Evolutionary conservation across 2,113 vertebrate genomes (phyloP), one percentile per base, ranked within the genome.

Genomic region (Labrus mixtus): DNA sequence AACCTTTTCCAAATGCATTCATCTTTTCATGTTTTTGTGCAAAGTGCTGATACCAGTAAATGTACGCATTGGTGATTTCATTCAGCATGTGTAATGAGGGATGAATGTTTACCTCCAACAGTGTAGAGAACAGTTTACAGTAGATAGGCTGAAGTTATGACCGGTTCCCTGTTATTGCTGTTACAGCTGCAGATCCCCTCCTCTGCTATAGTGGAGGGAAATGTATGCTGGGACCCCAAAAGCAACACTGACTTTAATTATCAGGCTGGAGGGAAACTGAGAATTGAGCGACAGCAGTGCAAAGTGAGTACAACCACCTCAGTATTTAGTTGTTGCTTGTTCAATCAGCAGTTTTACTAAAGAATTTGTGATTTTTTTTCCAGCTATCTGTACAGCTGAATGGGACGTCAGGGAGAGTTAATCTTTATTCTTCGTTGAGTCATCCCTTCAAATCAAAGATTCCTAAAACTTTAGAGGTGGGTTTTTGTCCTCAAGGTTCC

Each of bases 141-240:
- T 71, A 53, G 36, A 77, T 43, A 64, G 39, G 25, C 29, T 43
- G 50, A 78, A 66, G 23, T 0, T 73, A 22, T 75, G 65, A 69
- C 45, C 48, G 17, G 22, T 22, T 63, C n/a, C 29, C 39, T 87
- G 75, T 80, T 17, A 51, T 87, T 89, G 87, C 63, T 88, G 77
- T 87, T 87, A 60, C 87, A 97, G 95, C 63, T 95, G 71, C 84
- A 87, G 23, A 75, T 95, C 78, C 95, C 95, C 25, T 91, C 84
- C 37, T 93, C 89, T 45, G 55, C 96, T 64, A 37, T 54, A 67
- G 58, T 96, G 78, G 91, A 93, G n/a, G 92, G 90, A 57, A 89
- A 95, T 20, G 20, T 95, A n/a, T 55, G 87, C 63, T 94, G 93
- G 89, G 90, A 37, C 54, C 67, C 74, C 63, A 83, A 76, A 76